Percentiles rank a stretch among this genome's conserved stretches.
These are phyloP conservation scores for Drosophila paramelanica DNA, from an alignment of 2,888 invertebrate species.

Conservation along the genomic window DNA sequence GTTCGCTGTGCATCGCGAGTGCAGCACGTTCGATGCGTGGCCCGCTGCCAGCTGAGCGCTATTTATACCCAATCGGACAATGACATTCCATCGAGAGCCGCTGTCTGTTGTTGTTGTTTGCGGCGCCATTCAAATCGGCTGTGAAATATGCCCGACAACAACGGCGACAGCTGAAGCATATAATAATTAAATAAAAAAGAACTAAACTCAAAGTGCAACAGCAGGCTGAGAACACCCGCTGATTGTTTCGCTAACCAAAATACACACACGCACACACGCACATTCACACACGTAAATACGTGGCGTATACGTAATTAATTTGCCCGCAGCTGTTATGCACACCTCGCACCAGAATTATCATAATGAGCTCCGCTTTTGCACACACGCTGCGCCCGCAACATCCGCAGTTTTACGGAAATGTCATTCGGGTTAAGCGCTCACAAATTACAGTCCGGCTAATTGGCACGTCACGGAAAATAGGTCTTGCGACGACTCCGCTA, in stretches of 20 bases:
- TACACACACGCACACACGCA: conserved; percentile 1
- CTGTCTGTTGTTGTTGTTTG: conserved; percentile 43
- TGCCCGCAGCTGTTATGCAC: conserved; percentile 15
- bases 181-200: neutral
- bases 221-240: neutral
- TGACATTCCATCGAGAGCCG: neutral
- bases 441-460: neutral
- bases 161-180: neutral
- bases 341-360: neutral
- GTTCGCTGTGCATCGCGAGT: neutral
- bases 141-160: conserved; percentile 23
- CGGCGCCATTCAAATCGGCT: conserved; percentile 29
- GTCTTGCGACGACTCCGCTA: neutral
- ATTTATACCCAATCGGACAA: conserved; percentile 21
- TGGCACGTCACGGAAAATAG: neutral
- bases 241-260: conserved; percentile 26
- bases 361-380: conserved; percentile 6
- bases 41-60: conserved; percentile 1
- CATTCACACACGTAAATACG: neutral
- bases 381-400: conserved; percentile 1
- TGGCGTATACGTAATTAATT: conserved; percentile 29
- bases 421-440: neutral
- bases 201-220: neutral
- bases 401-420: conserved; percentile 1
- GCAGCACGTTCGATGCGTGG: neutral